phyloP scores from a whole-genome alignment of 1,140 invertebrate species.

The Meloidogyne exigua region DNA sequence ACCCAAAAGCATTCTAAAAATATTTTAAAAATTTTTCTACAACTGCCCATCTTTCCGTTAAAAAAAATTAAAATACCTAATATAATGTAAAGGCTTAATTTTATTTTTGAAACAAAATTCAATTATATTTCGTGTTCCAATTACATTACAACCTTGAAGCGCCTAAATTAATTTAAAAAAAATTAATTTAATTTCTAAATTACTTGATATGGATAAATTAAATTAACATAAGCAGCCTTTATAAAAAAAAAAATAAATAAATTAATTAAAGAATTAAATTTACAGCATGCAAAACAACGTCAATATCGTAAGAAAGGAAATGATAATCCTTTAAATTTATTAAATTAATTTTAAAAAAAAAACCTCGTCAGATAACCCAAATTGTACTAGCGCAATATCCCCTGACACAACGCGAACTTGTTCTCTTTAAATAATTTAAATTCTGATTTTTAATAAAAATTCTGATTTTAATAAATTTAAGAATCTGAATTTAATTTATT shows the following conservation, averaged over 20 bases:
- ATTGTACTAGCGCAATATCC: conserved; percentile 66
- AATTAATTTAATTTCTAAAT: conserved; percentile 5
- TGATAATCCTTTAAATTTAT: conserved; percentile 65
- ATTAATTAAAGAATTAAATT: not conserved
- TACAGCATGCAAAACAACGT: conserved; percentile 67
- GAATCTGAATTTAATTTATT: conserved; percentile 1
- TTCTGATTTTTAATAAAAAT: not conserved
- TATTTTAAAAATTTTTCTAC: no score
- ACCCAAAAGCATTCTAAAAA: no score
- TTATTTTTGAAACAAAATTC: conserved; percentile 67
- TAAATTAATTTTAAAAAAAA: conserved; percentile 4
- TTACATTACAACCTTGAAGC: conserved; percentile 66
- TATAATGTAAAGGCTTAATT: conserved; percentile 66
- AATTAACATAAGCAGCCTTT: conserved; percentile 67
- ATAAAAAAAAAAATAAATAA: not conserved
- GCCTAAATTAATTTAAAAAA: conserved; percentile 49
- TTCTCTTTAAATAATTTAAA: conserved; percentile 43
- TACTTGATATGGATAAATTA: conserved; percentile 67
- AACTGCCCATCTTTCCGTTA: not conserved
- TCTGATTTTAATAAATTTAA: not conserved
- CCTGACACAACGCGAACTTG: conserved; percentile 65
- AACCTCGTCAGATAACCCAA: conserved; percentile 66
- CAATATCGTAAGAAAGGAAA: conserved; percentile 66
- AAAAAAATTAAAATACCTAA: no score
- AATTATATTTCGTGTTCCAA: conserved; percentile 67